These are phyloP conservation scores for Gallinago solitaria DNA, from an alignment of 2,797 vertebrate genomes.

Conservation along the genomic window DNA sequence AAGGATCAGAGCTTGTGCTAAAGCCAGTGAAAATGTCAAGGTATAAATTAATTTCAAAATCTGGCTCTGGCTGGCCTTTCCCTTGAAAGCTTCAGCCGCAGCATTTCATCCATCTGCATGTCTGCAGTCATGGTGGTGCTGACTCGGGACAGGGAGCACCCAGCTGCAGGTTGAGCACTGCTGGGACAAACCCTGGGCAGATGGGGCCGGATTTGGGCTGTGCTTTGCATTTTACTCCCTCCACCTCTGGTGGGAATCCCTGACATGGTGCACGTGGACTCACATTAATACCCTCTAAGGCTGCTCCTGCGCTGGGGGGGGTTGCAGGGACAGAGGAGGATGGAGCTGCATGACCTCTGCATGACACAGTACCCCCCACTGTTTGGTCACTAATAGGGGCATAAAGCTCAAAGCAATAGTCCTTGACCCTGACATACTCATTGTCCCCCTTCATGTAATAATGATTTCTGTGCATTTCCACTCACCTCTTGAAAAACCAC, in stretches of 20 bases:
- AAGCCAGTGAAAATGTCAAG: background rate
- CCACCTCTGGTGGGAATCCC: background rate
- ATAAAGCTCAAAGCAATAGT: background rate
- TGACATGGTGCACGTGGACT: background rate
- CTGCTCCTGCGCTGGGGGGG: background rate
- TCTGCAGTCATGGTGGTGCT: fast-evolving
- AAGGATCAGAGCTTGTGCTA: background rate
- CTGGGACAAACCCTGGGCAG: background rate
- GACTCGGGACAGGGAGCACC: background rate
- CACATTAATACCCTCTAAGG: fast-evolving
- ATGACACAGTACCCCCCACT: background rate
- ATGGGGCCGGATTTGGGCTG: fast-evolving
- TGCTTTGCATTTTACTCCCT: background rate
- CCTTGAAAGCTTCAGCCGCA: background rate
- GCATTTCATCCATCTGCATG: fast-evolving
- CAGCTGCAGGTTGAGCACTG: fast-evolving
- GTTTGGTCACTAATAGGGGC: background rate
- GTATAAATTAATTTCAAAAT: background rate
- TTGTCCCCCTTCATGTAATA: fast-evolving
- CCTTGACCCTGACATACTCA: background rate
- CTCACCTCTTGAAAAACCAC: background rate
- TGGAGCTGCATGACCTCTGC: background rate
- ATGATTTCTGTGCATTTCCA: background rate
- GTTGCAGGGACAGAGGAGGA: background rate
- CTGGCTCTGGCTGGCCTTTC: background rate